phyloP scores from a whole-genome alignment of 2,113 vertebrate genomes.

The Colinus virginianus region DNA sequence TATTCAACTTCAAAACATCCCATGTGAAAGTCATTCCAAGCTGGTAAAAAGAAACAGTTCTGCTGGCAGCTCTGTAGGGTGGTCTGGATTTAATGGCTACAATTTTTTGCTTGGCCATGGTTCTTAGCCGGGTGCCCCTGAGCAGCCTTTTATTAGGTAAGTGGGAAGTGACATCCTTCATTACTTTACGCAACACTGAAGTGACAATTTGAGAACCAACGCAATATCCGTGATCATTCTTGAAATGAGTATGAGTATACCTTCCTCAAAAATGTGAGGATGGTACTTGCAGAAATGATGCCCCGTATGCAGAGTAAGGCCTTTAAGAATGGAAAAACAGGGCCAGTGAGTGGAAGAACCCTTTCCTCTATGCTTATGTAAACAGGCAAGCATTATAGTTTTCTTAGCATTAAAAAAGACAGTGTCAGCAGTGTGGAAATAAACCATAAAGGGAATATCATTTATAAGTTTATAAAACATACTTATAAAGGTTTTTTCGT shows the following conservation, averaged over 20 bases:
- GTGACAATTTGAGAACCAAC: slow-evolving; percentile 15
- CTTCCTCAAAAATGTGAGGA: background rate
- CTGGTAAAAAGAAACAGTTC: slow-evolving; percentile 37
- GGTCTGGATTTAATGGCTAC: background rate
- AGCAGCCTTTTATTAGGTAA: slow-evolving; percentile 7
- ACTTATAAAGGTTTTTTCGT: slow-evolving; percentile 51
- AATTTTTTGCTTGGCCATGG: background rate
- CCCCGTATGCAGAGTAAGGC: slow-evolving; percentile 51
- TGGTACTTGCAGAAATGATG: slow-evolving; percentile 34
- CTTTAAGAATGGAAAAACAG: slow-evolving; percentile 54
- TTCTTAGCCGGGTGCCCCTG: slow-evolving; percentile 17
- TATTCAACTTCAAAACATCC: slow-evolving; percentile 25
- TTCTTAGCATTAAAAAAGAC: slow-evolving; percentile 65
- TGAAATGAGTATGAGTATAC: background rate
- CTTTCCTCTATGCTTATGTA: slow-evolving; percentile 43
- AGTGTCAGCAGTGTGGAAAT: slow-evolving; percentile 71
- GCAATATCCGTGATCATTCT: background rate
- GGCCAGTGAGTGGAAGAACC: slow-evolving; percentile 17
- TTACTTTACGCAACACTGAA: slow-evolving; percentile 9
- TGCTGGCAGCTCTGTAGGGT: slow-evolving; percentile 51
- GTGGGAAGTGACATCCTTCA: slow-evolving; percentile 24
- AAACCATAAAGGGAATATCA: slow-evolving; percentile 78
- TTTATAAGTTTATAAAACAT: slow-evolving; percentile 77
- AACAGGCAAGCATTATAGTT: slow-evolving; percentile 54
- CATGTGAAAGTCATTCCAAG: slow-evolving; percentile 43